A percentile compares a stretch with the other conserved stretches of the same genome.
These are phyloP conservation scores for Struthidea cinerea DNA, from an alignment of 2,113 vertebrate species.

Conservation along the genomic window DNA sequence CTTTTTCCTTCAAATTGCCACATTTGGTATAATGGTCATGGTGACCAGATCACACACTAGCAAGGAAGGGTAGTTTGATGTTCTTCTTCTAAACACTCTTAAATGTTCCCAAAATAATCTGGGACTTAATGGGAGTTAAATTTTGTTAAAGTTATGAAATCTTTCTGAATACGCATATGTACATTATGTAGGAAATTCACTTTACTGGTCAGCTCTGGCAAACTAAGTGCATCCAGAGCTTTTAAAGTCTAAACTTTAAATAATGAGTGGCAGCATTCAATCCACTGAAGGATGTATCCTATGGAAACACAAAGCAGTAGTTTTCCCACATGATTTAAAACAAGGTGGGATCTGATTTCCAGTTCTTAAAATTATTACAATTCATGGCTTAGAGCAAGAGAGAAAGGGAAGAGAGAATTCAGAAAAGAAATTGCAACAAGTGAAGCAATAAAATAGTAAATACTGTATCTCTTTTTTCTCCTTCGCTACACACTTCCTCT, in stretches of 20 bases:
- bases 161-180: background rate
- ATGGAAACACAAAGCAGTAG: background rate
- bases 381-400: background rate
- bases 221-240: background rate
- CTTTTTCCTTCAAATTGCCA: background rate
- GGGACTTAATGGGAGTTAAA: accelerated
- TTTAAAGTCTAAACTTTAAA: background rate
- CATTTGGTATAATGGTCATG: background rate
- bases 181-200: background rate
- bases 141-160: background rate
- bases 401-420: background rate
- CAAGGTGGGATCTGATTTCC: background rate
- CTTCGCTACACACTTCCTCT: background rate
- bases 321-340: background rate
- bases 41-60: background rate
- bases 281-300: background rate
- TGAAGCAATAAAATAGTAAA: accelerated
- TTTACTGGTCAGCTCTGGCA: background rate
- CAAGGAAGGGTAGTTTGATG: background rate
- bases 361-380: background rate
- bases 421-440: background rate
- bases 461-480: background rate
- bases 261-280: background rate
- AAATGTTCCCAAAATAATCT: background rate
- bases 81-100: background rate